Evolutionary conservation across 2,113 vertebrate species (phyloP).

Genomic region (Channa maculata): DNA sequence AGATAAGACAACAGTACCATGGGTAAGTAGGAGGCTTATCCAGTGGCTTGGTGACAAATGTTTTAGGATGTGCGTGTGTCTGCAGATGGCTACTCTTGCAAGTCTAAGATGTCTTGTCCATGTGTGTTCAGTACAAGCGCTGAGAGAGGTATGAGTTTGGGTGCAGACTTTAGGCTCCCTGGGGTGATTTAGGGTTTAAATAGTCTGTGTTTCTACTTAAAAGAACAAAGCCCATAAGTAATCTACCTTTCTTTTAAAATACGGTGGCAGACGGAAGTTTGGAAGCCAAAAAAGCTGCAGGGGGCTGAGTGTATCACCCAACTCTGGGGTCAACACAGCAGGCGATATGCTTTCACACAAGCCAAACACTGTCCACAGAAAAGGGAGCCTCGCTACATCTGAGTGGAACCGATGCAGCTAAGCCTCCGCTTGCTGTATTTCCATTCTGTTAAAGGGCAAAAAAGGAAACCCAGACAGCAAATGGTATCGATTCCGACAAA

Average conservation of each 20-base stretch:
- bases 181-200: conserved; percentile 30
- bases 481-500: background rate
- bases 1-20: conserved; percentile 43
- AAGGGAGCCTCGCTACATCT: background rate
- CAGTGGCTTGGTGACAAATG: conserved; percentile 23
- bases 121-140: background rate
- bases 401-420: conserved; percentile 10
- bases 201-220: conserved; percentile 57
- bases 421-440: background rate
- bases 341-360: conserved; percentile 39
- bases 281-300: conserved; percentile 43
- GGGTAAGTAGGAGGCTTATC: conserved; percentile 33
- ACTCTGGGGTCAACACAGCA: conserved; percentile 48
- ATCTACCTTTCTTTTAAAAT: conserved; percentile 37
- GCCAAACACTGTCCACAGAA: conserved; percentile 10
- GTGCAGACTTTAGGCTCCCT: conserved; percentile 22
- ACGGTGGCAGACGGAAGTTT: conserved; percentile 48
- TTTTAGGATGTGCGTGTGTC: background rate
- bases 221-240: conserved; percentile 46
- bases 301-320: conserved; percentile 11
- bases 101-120: background rate
- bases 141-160: conserved; percentile 6
- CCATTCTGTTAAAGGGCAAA: background rate
- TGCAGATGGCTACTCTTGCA: background rate
- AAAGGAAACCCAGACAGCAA: background rate